These are phyloP conservation scores for Malurus cyaneus DNA, from an alignment of 2,113 vertebrate genomes.

Conservation along the genomic window DNA sequence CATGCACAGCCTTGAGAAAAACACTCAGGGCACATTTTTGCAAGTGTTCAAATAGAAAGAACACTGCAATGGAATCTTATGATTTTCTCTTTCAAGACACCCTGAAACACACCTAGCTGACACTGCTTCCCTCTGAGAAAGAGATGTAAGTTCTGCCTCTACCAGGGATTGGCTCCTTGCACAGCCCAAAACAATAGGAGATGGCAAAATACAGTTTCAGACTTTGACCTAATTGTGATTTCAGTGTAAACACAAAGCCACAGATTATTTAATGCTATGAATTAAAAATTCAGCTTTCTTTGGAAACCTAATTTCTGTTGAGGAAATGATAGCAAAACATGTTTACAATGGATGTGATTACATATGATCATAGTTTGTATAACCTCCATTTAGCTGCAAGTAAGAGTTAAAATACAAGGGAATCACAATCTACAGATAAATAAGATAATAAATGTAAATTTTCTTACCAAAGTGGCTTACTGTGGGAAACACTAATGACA, in stretches of 20 bases:
- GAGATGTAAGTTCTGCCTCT: neutral
- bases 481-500: conserved; percentile 90
- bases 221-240: neutral
- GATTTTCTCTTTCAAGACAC: neutral
- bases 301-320: neutral
- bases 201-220: neutral
- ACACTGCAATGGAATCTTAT: neutral
- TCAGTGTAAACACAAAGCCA: neutral
- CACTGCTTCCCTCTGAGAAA: neutral
- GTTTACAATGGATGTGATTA: neutral
- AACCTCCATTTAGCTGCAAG: neutral
- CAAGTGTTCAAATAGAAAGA: neutral
- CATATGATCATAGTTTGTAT: neutral
- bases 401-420: neutral
- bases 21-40: neutral
- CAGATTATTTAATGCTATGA: neutral
- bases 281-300: neutral
- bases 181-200: neutral
- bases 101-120: neutral
- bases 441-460: neutral
- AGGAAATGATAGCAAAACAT: rapidly evolving
- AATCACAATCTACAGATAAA: neutral
- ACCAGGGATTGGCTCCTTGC: neutral
- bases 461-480: conserved; percentile 90
- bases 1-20: neutral